Evolutionary conservation across 2,113 vertebrate species (phyloP), one percentile per base, ranked within the genome.

Genomic region (Petrocephalus zakoni): DNA sequence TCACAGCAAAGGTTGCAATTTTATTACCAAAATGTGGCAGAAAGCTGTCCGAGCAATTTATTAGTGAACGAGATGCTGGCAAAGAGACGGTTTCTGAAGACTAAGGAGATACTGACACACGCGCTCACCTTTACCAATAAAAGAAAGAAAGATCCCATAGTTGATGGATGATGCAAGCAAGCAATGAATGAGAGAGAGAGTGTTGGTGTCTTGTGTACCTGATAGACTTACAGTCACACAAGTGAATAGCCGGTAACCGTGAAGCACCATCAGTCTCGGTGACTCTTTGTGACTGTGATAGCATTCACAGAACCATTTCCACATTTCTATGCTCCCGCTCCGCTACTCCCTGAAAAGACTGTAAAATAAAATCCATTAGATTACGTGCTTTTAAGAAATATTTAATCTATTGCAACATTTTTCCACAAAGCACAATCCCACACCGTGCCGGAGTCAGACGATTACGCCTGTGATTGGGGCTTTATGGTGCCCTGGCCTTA

Each of bases 41-140:
- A 78, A 61, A 89, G 81, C 21, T 86, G 87, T 90, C 89, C 17
- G 88, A 90, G 92, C 4, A 37, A 91, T 94, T 94, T 94, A 94
- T 93, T 94, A 90, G 91, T 92, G 92, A 91, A 91, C 90, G 89
- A 94, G 94, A 93, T 90, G 89, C 92, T 88, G 92, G 92, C 90
- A 88, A 91, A 90, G 88, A 91, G 94, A 92, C 93, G 93, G 92
- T 90, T 93, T 91, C 89, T 84, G 88, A 87, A 87, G 88, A 87
- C 52, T 88, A 52, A 89, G 85, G 91, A 87, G 87, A 90, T 68
- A 87, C 84, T 82, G 55, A 78, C 86, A 86, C 85, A 85, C 85
- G 88, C 88, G 88, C 89, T 89, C 87, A 55, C n/a, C 29, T 89
- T 68, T 83, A 89, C 75, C 85, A 78, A n/a, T 42, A 64, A 46